Conservation (phyloP, 2,797 vertebrate species). For the Sternotherus odoratus region DNA sequence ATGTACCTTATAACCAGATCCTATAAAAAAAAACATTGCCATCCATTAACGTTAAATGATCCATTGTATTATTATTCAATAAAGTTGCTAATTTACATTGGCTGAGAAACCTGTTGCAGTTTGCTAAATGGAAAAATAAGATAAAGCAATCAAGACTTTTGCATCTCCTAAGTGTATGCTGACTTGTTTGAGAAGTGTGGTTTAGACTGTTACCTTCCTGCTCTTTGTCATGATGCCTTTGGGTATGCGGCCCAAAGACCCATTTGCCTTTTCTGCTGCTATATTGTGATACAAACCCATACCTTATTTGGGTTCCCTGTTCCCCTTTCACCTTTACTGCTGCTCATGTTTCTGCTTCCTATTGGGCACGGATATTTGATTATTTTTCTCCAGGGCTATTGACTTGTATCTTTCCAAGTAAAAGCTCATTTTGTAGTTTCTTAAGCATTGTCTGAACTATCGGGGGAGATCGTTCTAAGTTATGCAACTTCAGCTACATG, state of each 20-base stretch:
- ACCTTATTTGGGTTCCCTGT: neutral
- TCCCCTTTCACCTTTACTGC: neutral
- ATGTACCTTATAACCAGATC: neutral
- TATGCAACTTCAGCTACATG: too few species aligned
- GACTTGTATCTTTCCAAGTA: neutral
- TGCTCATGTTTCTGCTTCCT: neutral
- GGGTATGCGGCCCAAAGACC: neutral
- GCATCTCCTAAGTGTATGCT: neutral
- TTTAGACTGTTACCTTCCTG: neutral
- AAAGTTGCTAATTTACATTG: neutral
- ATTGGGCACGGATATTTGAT: neutral
- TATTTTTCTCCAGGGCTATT: neutral
- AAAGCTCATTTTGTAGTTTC: neutral
- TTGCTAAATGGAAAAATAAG: neutral
- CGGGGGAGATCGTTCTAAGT: too few species aligned
- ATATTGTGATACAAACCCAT: accelerated
- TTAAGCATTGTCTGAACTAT: too few species aligned
- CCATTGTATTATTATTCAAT: neutral
- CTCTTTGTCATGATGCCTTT: neutral
- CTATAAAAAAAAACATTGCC: neutral
- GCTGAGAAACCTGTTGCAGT: neutral
- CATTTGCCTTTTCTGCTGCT: neutral
- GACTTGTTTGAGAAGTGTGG: neutral
- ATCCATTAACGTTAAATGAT: neutral
- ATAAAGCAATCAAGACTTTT: slow-evolving; percentile 4